A percentile compares a stretch with the other conserved stretches of the same genome.
Evolutionary conservation across 2,113 vertebrate species (phyloP).

Genomic region (Genyomyrus donnyi): DNA sequence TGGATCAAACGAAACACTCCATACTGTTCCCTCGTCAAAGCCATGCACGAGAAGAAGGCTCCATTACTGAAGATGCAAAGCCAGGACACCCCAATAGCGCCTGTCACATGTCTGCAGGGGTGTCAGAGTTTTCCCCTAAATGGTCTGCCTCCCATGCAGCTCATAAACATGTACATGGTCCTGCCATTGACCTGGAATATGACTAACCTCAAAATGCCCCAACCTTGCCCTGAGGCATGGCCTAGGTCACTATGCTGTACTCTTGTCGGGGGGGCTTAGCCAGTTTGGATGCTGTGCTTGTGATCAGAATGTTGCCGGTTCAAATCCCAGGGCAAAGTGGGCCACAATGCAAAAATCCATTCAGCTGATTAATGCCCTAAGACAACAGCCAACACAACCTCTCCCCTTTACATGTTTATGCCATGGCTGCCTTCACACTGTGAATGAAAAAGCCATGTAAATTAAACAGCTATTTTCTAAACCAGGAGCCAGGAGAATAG

Average conservation of each 20-base stretch:
- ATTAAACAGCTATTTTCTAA: not conserved
- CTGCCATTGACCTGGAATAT: not conserved
- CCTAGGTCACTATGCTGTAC: not conserved
- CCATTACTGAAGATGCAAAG: not conserved
- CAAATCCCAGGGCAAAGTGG: not conserved
- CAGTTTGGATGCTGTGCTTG: not conserved
- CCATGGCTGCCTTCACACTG: not conserved
- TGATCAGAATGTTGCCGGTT: not conserved
- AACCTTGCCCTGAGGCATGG: not conserved
- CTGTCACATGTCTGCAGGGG: not conserved
- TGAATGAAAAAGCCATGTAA: not conserved
- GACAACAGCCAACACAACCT: not conserved
- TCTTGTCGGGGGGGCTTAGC: not conserved
- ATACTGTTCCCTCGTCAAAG: not conserved
- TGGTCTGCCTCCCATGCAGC: not conserved
- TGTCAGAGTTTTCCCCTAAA: not conserved
- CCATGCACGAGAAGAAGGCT: not conserved
- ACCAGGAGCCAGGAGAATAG: not conserved
- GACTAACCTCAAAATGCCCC: not conserved
- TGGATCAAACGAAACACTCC: not conserved
- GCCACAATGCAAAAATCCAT: not conserved
- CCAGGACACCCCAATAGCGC: not conserved
- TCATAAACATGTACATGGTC: not conserved
- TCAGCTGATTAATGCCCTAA: not conserved
- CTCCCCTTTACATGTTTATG: not conserved